Evolutionary conservation across 2,888 invertebrate species (phyloP).

Genomic region (Drosophila mimica): DNA sequence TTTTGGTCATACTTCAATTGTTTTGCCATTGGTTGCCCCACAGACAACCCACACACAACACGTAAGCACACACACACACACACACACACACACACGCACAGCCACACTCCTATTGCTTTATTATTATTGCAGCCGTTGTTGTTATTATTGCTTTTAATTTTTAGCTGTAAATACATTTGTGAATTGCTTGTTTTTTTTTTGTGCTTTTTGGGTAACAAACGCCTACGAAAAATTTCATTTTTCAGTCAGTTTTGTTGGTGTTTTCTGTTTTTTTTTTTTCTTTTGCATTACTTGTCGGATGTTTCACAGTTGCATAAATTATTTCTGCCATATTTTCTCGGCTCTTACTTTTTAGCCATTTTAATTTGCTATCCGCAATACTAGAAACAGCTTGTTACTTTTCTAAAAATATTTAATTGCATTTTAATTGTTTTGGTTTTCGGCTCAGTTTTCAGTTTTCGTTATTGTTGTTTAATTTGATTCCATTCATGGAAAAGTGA

Average conservation of each 20-base stretch:
- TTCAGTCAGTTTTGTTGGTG: constrained; percentile 27
- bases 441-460: constrained; percentile 43
- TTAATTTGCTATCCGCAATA: constrained; percentile 48
- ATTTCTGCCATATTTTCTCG: constrained; percentile 41
- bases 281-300: constrained; percentile 39
- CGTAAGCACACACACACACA: constrained; percentile 8
- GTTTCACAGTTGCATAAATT: constrained; percentile 73
- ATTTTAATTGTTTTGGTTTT: constrained; percentile 65
- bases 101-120: constrained; percentile 23
- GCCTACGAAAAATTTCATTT: constrained; percentile 67
- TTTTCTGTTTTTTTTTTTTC: not conserved
- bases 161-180: constrained; percentile 67
- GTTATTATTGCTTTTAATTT: constrained; percentile 69
- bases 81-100: constrained; percentile 24
- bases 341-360: constrained; percentile 38
- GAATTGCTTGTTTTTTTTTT: constrained; percentile 31
- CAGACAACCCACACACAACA: constrained; percentile 41
- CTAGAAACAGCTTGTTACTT: constrained; percentile 29
- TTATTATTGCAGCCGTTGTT: constrained; percentile 34
- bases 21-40: constrained; percentile 68
- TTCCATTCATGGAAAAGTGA: constrained; percentile 61
- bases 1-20: constrained; percentile 76
- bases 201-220: constrained; percentile 47
- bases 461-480: constrained; percentile 27
- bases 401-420: constrained; percentile 65